Base-by-base conservation (phyloP, 2,113 vertebrate species). In the Hypanus sabinus region DNA sequence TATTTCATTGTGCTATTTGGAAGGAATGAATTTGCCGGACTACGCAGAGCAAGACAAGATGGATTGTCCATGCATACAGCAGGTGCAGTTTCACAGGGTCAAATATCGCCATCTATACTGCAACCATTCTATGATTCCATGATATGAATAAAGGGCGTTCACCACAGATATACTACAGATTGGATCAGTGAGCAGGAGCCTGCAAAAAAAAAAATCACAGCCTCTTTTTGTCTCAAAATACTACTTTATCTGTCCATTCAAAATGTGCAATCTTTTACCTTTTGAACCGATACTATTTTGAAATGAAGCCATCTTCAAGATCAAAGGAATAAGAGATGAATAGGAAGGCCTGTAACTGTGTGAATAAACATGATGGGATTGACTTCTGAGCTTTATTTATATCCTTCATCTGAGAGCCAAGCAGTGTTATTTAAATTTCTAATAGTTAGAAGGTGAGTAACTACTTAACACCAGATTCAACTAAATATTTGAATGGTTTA, bases 201-300 rank as follows among this genome's bases (percentile, higher is more conserved):
- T 20, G 22, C 46, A 46, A 46, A 46, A 36, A 20, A 20, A 7
- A 55, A 83, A 83, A 46, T 83, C 36, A 46, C 8, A 9, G 38
- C 18, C 75, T 83, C 18, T 83, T 36, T 83, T 83, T 83, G 46
- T 38, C 80, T 22, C 7, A 36, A 55, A 7, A 83, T 46, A 38
- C 79, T 18, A 81, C 36, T 81, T 62, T 12, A 87, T 62, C 24
- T 65, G 10, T 38, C 4, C 57, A n/a, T 62, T 30, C 55, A 60
- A 87, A 87, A 62, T 87, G 46, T 27, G 57, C 30, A 62, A 62
- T 88, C 55, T 95, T 79, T 92, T 70, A 88, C 68, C 94, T 80
- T 94, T 76, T 93, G 88, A 94, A 88, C 94, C 94, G 94, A 95
- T 94, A 94, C 65, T 65, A 91, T 93, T 60, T 75, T 38, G 79